Evolutionary conservation across 1,140 invertebrate genomes (phyloP).

Genomic region (Drosophila setifemur): DNA sequence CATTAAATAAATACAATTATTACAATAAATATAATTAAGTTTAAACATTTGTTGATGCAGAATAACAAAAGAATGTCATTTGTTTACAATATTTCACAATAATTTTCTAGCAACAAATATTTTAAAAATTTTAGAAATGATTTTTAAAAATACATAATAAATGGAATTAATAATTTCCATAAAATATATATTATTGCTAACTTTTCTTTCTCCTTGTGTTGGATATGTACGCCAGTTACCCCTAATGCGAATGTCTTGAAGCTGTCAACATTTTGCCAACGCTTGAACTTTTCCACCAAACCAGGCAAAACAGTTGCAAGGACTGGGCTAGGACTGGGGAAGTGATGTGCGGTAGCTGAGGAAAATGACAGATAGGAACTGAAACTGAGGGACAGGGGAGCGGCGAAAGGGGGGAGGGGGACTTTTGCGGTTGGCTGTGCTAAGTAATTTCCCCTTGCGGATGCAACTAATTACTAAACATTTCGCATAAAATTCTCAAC

Average conservation of each 20-base stretch:
- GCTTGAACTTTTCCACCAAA: constrained; percentile 49
- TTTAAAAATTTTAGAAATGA: neutral
- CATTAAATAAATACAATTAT: too few relatives aligned
- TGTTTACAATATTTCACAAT: too few relatives aligned
- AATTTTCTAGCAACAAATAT: too few relatives aligned
- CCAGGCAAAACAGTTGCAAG: constrained; percentile 13
- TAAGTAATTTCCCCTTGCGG: constrained; percentile 79
- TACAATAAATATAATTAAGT: neutral
- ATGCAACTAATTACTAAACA: constrained; percentile 81
- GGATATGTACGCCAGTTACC: constrained; percentile 19
- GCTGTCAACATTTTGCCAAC: constrained; percentile 65
- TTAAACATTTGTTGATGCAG: too few relatives aligned
- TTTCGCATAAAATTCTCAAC: constrained; percentile 80
- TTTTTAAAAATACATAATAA: too few relatives aligned
- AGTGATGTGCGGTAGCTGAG: too few relatives aligned
- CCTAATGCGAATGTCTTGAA: constrained; percentile 51
- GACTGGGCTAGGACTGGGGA: neutral
- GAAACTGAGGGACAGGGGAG: neutral
- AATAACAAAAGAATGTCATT: too few relatives aligned
- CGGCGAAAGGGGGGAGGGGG: neutral
- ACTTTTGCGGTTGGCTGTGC: constrained; percentile 49
- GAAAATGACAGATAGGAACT: constrained; percentile 18
- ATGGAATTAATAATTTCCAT: too few relatives aligned
- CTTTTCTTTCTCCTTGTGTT: neutral
- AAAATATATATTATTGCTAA: too few relatives aligned